Evolutionary conservation across 2,797 vertebrate genomes (phyloP).

Genomic region (Ibycter americanus): DNA sequence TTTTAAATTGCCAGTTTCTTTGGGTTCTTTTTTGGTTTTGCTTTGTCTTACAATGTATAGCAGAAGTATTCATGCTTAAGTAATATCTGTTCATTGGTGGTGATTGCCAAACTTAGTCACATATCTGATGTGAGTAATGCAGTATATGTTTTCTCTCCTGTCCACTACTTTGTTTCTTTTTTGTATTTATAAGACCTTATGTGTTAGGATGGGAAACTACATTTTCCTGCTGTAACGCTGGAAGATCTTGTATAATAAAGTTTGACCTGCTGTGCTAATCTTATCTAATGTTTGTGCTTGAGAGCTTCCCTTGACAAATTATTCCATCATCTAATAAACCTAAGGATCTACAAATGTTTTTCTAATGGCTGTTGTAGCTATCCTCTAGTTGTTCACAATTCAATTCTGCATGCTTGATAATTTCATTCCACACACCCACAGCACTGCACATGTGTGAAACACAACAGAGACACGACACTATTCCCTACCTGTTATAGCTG

Average conservation of each 20-base stretch:
- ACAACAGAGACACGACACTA: rapidly evolving
- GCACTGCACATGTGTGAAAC: not conserved
- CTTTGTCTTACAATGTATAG: not conserved
- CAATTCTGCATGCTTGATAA: not conserved
- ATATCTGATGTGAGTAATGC: not conserved
- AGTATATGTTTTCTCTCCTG: not conserved
- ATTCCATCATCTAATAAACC: not conserved
- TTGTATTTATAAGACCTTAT: not conserved
- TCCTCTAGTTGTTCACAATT: not conserved
- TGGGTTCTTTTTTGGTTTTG: not conserved
- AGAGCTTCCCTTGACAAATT: not conserved
- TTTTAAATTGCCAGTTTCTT: not conserved
- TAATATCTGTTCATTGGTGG: not conserved
- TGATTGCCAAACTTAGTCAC: not conserved
- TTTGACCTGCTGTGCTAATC: not conserved
- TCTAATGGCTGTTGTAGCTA: not conserved
- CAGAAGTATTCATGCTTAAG: not conserved
- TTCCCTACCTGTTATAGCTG: not conserved
- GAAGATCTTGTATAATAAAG: not conserved
- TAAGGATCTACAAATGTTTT: not conserved
- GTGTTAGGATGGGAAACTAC: not conserved
- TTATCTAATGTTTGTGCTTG: not conserved
- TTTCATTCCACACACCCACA: not conserved
- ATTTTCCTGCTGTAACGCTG: not conserved
- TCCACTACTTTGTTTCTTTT: not conserved